A percentile compares a stretch with the other conserved stretches of the same genome.
These are phyloP conservation scores for Ormyrus thymus DNA, from an alignment of 2,888 invertebrate species.

Conservation along the genomic window DNA sequence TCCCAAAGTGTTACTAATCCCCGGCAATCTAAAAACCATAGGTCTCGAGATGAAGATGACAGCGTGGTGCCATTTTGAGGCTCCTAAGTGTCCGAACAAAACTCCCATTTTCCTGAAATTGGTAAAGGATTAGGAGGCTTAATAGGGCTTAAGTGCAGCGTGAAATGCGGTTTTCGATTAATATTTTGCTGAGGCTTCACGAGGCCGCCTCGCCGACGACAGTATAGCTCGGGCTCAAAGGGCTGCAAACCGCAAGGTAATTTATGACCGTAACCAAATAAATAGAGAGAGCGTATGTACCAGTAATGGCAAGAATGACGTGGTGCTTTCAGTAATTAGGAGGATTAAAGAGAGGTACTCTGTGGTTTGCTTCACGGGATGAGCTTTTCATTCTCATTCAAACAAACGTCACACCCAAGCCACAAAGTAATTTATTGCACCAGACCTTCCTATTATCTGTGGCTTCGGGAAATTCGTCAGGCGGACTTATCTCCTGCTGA, in stretches of 20 bases:
- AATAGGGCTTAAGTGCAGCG: background rate
- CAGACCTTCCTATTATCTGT: background rate
- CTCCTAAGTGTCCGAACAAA: conserved; percentile 54
- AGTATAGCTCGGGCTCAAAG: too few species aligned
- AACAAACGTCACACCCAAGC: conserved; percentile 67
- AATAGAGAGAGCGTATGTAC: conserved; percentile 4
- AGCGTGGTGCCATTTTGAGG: conserved; percentile 18
- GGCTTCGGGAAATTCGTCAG: background rate
- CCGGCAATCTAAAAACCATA: too few species aligned
- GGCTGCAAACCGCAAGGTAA: conserved; percentile 49
- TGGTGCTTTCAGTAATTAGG: conserved; percentile 58
- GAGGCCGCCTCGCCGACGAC: background rate
- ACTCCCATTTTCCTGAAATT: conserved; percentile 37
- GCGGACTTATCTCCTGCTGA: background rate
- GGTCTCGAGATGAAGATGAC: too few species aligned
- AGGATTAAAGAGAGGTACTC: conserved; percentile 53
- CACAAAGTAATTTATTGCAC: conserved; percentile 65
- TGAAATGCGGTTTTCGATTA: conserved; percentile 8
- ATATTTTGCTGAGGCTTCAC: background rate
- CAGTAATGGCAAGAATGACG: conserved; percentile 42
- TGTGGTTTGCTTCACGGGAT: conserved; percentile 22
- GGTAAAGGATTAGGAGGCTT: conserved; percentile 25
- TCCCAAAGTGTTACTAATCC: too few species aligned
- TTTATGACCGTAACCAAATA: conserved; percentile 56
- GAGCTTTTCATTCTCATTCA: conserved; percentile 61